Evolutionary conservation across 1,140 invertebrate genomes (phyloP).

Genomic region (Maconellicoccus hirsutus): DNA sequence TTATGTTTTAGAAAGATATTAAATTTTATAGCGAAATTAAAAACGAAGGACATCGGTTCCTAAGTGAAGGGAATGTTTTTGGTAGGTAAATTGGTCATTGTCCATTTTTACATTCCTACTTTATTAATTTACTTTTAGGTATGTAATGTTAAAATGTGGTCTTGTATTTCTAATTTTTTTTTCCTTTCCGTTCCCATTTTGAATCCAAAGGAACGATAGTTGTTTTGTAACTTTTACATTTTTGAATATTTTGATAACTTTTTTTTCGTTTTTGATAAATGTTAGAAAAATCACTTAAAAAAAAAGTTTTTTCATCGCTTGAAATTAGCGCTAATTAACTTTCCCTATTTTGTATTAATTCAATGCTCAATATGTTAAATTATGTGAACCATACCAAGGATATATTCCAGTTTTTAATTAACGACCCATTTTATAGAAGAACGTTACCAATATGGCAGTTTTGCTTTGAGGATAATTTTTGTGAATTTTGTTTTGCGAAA

Average conservation of each 20-base stretch:
- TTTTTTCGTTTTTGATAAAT: neutral
- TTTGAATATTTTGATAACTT: neutral
- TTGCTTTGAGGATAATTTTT: neutral
- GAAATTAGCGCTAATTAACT: neutral
- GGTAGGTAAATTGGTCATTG: neutral
- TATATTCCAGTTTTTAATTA: constrained; percentile 6
- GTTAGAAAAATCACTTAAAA: neutral
- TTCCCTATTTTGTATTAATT: neutral
- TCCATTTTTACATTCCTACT: neutral
- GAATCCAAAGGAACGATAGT: neutral
- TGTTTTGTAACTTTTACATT: neutral
- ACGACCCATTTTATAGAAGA: neutral
- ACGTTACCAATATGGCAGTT: neutral
- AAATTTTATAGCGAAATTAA: neutral
- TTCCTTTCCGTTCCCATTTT: too few species aligned
- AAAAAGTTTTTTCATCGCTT: neutral
- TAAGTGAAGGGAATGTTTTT: neutral
- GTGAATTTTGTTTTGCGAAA: neutral
- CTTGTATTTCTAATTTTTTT: too few species aligned
- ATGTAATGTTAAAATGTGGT: too few species aligned
- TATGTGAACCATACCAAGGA: neutral
- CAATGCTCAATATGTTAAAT: neutral
- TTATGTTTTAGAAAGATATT: neutral
- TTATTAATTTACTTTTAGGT: too few species aligned
- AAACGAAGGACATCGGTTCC: neutral